Evolutionary conservation across 2,888 invertebrate species (phyloP).

Genomic region (Netelia melanura): DNA sequence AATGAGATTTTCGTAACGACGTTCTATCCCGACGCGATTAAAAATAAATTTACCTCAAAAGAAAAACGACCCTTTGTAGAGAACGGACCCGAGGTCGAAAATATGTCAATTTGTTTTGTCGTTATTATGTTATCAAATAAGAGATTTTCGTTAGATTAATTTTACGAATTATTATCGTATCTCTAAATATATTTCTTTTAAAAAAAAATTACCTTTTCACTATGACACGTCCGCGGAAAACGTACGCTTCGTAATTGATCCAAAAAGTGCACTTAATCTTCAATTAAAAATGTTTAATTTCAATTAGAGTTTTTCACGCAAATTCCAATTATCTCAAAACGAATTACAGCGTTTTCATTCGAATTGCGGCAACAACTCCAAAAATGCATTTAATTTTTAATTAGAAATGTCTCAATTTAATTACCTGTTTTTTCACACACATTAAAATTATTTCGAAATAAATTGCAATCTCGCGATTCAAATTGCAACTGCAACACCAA

Average conservation of each 20-base stretch:
- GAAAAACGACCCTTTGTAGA: background rate
- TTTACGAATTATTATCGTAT: background rate
- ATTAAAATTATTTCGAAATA: background rate
- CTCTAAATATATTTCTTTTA: background rate
- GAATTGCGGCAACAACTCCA: no score
- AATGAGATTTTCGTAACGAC: constrained; percentile 28
- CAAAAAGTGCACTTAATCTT: background rate
- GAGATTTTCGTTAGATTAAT: background rate
- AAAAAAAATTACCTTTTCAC: background rate
- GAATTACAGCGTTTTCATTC: background rate
- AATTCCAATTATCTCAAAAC: background rate
- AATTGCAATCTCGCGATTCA: background rate
- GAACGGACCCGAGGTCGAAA: background rate
- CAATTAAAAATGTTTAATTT: background rate
- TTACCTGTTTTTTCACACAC: background rate
- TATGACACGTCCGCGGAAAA: background rate
- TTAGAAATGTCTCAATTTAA: background rate
- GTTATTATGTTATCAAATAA: background rate
- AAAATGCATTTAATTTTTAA: background rate
- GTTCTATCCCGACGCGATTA: background rate
- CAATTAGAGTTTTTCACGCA: background rate
- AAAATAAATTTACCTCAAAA: background rate
- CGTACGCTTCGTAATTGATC: background rate
- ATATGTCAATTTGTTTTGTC: background rate
- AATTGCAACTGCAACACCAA: background rate